Evolutionary conservation across 2,113 vertebrate genomes (phyloP).

Genomic region (Cyprinus carpio): DNA sequence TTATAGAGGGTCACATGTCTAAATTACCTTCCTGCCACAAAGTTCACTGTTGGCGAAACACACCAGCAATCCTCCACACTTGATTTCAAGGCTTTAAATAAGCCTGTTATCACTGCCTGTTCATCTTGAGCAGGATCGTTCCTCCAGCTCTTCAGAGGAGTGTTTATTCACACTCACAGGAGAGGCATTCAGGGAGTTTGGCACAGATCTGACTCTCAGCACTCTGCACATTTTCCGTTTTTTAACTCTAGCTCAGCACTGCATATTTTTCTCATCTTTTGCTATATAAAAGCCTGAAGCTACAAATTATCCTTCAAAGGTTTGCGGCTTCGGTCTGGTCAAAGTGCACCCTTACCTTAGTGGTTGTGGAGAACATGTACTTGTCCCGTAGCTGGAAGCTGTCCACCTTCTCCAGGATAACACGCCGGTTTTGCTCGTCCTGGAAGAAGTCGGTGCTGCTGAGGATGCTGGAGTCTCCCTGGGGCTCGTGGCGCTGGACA

Average conservation of each 20-base stretch:
- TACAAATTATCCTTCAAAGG: not conserved
- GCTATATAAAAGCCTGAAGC: not conserved
- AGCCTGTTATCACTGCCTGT: slow-evolving; percentile 20
- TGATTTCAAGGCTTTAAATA: not conserved
- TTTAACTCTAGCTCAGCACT: not conserved
- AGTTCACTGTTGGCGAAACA: slow-evolving; percentile 18
- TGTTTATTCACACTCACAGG: slow-evolving; percentile 36
- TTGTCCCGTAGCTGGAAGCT: slow-evolving; percentile 96
- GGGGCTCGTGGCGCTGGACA: slow-evolving; percentile 90
- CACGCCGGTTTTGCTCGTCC: slow-evolving; percentile 83
- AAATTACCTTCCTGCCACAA: not conserved
- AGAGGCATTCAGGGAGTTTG: slow-evolving; percentile 34
- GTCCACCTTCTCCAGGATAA: slow-evolving; percentile 88
- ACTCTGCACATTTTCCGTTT: not conserved
- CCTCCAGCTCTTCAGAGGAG: slow-evolving; percentile 17
- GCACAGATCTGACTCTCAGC: not conserved
- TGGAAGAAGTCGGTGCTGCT: slow-evolving; percentile 97
- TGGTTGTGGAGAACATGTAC: slow-evolving; percentile 96
- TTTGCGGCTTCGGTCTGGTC: not conserved
- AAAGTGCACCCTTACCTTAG: slow-evolving; percentile 78
- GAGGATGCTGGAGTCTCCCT: slow-evolving; percentile 84
- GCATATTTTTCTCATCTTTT: not conserved
- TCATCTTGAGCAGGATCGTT: slow-evolving; percentile 28
- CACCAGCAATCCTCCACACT: slow-evolving; percentile 1
- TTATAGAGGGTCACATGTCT: not conserved